phyloP scores from a whole-genome alignment of 2,113 vertebrate species.

The Pelvicachromis taeniatus region DNA sequence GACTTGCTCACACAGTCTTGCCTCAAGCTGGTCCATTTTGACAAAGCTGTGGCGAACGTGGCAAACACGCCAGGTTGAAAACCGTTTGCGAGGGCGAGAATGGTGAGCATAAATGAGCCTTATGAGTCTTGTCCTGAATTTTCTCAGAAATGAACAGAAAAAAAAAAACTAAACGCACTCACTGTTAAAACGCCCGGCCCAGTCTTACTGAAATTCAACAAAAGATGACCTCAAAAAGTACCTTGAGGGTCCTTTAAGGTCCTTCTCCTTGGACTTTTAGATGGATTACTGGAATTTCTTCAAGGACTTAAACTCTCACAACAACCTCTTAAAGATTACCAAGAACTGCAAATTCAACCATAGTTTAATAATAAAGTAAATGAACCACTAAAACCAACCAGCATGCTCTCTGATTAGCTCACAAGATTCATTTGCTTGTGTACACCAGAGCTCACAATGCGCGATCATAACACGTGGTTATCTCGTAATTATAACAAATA shows the following conservation, averaged over 20 bases:
- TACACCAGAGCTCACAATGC: not conserved
- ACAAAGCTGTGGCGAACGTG: not conserved
- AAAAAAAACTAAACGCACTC: not conserved
- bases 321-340: not conserved
- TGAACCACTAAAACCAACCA: not conserved
- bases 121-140: rapidly evolving
- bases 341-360: not conserved
- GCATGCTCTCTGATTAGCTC: not conserved
- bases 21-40: not conserved
- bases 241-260: not conserved
- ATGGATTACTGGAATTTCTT: not conserved
- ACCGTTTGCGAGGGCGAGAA: rapidly evolving
- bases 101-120: not conserved
- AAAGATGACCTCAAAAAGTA: not conserved
- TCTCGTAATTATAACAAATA: not conserved
- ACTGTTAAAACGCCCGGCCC: rapidly evolving
- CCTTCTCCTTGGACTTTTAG: not conserved
- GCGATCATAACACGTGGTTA: not conserved
- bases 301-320: not conserved
- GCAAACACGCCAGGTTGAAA: not conserved
- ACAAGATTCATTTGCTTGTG: not conserved
- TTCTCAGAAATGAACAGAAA: not conserved
- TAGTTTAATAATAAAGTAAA: not conserved
- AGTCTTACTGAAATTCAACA: not conserved
- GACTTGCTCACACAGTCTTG: not conserved